Base-by-base conservation (phyloP, 2,113 vertebrate species). In the Mus musculus region DNA sequence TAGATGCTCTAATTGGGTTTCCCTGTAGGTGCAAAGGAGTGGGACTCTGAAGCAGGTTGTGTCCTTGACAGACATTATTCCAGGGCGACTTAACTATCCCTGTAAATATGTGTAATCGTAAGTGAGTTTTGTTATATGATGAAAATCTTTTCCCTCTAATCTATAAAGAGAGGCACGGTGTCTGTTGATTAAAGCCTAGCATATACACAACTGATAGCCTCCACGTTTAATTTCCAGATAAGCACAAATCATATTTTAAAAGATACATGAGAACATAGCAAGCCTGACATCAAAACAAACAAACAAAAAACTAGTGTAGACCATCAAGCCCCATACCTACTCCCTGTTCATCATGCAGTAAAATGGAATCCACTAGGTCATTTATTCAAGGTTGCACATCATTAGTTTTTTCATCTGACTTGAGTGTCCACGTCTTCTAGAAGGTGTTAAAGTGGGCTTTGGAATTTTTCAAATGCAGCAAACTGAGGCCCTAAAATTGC, bases 1-100 rank as follows among this genome's bases (percentile, higher is more conserved):
- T 65, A 93, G 92, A 91, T 92, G 22, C 85, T 92, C 75, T 96
- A 97, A 95, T 90, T 98, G 95, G 49, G 94, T 90, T 92, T 96
- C 75, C 92, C 72, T 90, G 24, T 72, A 89, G 86, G 61, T 95
- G 56, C 89, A 95, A 95, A 89, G 46, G 93, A 91, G 67, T 65
- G 33, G 78, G 76, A 67, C 82, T 42, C 14, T 36, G 49, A 59
- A 81, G 72, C 92, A 93, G 59, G 39, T 2, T 90, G 76, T 90
- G 91, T 86, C 96, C 95, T 93, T 96, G 95, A 71, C 88, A 95
- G 95, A 88, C n/a, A 39, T 67, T 90, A 87, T 82, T 33, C 89
- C 86, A 92, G 76, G 56, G 73, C 0, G 52, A 69, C 10, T 90
- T 85, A 71, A 88, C 80, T 65, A 30, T 30, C 26, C 59, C 81